These are phyloP conservation scores for Andrena chrysosceles DNA, from an alignment of 2,888 invertebrate species.

Conservation along the genomic window DNA sequence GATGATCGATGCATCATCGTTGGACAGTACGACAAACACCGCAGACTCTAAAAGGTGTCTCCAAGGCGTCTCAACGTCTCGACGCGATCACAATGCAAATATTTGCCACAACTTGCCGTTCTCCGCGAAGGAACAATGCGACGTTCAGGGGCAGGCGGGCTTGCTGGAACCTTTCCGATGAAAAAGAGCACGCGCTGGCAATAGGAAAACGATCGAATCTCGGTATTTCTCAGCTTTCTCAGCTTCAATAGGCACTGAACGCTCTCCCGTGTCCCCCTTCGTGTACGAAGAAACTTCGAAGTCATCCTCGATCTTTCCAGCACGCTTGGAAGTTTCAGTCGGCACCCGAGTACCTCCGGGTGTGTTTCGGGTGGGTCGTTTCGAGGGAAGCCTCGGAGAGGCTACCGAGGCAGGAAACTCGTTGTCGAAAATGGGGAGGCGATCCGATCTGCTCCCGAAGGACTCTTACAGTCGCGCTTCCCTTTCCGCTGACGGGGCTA, in stretches of 20 bases:
- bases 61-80: neutral
- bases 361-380: constrained; percentile 3
- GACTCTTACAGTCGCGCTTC: constrained; percentile 49
- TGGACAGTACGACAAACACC: constrained; percentile 9
- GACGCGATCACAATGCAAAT: constrained; percentile 24
- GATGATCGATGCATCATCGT: neutral
- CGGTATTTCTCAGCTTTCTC: constrained; percentile 15
- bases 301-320: neutral
- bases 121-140: constrained; percentile 14
- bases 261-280: constrained; percentile 30
- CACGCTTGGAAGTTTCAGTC: constrained; percentile 8
- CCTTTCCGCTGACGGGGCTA: constrained; percentile 50
- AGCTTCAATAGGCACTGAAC: constrained; percentile 60
- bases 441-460: constrained; percentile 30
- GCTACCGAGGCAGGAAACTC: constrained; percentile 49
- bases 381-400: constrained; percentile 7
- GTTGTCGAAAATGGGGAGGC: constrained; percentile 54
- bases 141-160: constrained; percentile 1
- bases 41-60: neutral
- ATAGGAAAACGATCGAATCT: constrained; percentile 22
- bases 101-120: neutral
- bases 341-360: neutral
- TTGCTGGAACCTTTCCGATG: neutral
- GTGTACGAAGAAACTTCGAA: constrained; percentile 6
- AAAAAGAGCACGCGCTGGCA: neutral